Evolutionary conservation across 2,888 invertebrate species (phyloP), one percentile per base, ranked within the genome.

Genomic region (Silvanus unidentatus): DNA sequence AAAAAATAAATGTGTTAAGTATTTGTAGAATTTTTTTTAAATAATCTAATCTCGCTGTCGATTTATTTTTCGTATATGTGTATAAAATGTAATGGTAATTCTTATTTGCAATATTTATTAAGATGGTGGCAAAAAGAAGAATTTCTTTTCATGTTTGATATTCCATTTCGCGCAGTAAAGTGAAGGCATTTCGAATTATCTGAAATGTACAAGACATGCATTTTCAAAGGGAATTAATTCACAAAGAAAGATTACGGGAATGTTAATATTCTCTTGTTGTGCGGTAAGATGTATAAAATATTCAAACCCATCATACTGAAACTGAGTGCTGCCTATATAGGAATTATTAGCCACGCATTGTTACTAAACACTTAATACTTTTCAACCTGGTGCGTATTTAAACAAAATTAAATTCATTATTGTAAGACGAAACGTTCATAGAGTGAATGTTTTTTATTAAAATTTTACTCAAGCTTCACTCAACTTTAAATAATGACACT

Each of bases 211-310:
- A 48, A 54, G 52, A 50, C 54, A 47, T 52, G 52, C 50, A 53
- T 48, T 58, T 51, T 53, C 57, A 59, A 59, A 59, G 53, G 51
- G 55, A 58, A 59, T 59, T 58, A 59, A 59, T 59, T 54, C 52
- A n/a, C 51, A 50, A 45, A 43, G 54, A 47, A 49, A 54, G 55
- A 59, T 56, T 55, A 55, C 40, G 54, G 50, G 55, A 59, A 57
- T 55, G 55, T 52, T 56, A 57, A 57, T 55, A 56, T 53, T 59
- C 55, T 45, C 52, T 53, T 57, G 54, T 59, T 56, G 54, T 54
- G 53, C 54, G 56, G 54, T 50, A 56, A 57, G 51, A 55, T 50
- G 57, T 53, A 56, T 59, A 54, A 59, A 59, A 59, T 57, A 59
- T 59, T 57, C 55, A 57, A 52, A 55, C 53, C 11, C 54, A 49